Base-by-base conservation (phyloP, 2,888 invertebrate species). In the Acanthosepion esculentum region DNA sequence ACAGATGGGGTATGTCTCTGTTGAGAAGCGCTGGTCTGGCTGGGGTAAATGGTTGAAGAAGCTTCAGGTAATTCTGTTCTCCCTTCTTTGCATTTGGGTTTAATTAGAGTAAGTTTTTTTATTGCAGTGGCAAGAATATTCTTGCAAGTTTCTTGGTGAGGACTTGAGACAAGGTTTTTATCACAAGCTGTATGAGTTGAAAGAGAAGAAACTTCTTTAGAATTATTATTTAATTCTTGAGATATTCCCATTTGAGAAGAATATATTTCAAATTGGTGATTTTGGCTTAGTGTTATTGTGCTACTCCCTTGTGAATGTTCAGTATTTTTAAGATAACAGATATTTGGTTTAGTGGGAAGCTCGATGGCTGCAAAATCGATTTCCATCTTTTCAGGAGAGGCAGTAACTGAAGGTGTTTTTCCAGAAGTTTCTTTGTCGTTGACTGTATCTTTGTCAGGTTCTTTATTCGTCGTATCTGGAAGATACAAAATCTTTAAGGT, bases 331-430 rank as follows among this genome's bases (percentile, higher is more conserved):
- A 78, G 93, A 93, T 93, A 50, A 53, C 93, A 53, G 48, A 93
- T 15, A 48, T 93, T 50, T 50, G 48, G 93, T 93, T 93, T 93
- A 50, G 48, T 93, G 93, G 53, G 53, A 93, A 93, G 50, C 15
- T 93, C 29, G 10, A 93, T 53, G 15, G 93, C 0, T 15, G 48
- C 26, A 50, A 93, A 93, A 41, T 93, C 53, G 15, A 93, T 20
- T 48, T 93, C 50, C 26, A 53, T 48, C 50, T 93, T 93, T 50
- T 50, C 53, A 53, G 93, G 53, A n/a, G n/a, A 48, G 15, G 29
- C 48, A 48, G 29, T 48, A 26, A 20, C 33, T n/a, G 48, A 48
- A 92, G 48, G n/a, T 20, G 48, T 48, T 92, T 92, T 92, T 48
- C n/a, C 48, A n/a, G 48, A 92, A 92, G 23, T 26, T 10, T n/a